phyloP scores from a whole-genome alignment of 1,140 invertebrate genomes.

The Penaeus japonicus region DNA sequence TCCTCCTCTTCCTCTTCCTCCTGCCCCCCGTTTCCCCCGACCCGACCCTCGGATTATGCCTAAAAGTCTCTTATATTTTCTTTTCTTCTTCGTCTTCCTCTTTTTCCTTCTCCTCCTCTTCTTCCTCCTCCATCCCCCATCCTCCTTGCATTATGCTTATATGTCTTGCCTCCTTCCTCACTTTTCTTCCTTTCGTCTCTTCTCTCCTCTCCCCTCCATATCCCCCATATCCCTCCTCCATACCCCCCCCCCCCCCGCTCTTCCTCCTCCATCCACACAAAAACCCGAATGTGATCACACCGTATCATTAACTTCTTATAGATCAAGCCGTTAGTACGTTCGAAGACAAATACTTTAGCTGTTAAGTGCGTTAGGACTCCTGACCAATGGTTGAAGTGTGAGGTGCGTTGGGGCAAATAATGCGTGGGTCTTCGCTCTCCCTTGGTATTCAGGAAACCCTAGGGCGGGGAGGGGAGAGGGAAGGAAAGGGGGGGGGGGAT shows the following conservation, averaged over 20 bases:
- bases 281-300: neutral
- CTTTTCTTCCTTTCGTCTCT: neutral
- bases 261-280: neutral
- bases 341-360: no score
- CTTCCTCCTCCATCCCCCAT: no score
- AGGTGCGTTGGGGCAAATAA: neutral
- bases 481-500: neutral
- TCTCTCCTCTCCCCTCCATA: neutral
- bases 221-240: neutral
- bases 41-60: no score
- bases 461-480: neutral
- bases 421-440: neutral
- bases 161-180: neutral
- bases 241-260: no score
- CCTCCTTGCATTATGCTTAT: neutral
- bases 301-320: no score
- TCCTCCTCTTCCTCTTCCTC: no score
- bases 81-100: neutral
- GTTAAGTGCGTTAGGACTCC: no score
- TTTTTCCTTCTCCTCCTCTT: neutral
- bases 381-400: no score
- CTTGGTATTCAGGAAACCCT: neutral
- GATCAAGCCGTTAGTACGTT: no score
- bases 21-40: no score
- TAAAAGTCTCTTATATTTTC: no score